Base-by-base conservation (phyloP, 1,140 invertebrate genomes). In the Diuraphis noxia region DNA sequence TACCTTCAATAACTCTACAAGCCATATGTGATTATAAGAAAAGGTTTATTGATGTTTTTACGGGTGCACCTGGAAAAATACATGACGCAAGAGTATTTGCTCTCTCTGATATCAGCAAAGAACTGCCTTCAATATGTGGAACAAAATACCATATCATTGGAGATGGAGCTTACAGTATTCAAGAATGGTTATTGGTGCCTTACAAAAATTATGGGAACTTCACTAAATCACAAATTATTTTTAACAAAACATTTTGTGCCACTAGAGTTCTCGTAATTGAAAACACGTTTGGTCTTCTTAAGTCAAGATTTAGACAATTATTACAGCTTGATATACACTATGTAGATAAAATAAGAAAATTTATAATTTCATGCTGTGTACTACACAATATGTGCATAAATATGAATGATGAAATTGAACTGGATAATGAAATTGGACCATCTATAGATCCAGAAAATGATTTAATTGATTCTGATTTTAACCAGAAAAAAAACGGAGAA, bases 181-280 rank as follows among this genome's bases (percentile, higher is more conserved):
- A 30, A 72, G 30, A 72, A 30, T 72, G 63, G 63, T 72, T 72
- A 30, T 72, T 72, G 34, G 63, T 72, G 10, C 63, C 63, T 30
- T 72, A n/a, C 63, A 72, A 72, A n/a, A 72, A 72, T 72, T 72
- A 72, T 72, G 63, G 63, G n/a, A 72, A 72, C 63, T 72, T 72
- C 25, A 72, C 63, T 72, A 30, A 72, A 72, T 25, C 25, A 72
- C 63, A 72, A 72, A 72, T 25, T 13, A 72, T n/a, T 13, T 72
- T 72, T n/a, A 72, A 72, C 30, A 72, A 72, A 72, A 72, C 63
- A 72, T 72, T 72, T 72, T 72, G 63, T 72, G 63, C 63, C 30
- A 72, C 63, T 3, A 30, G 63, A 72, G 25, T 72, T 72, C 34
- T n/a, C n/a, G n/a, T 72, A 72, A 72, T 72, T 13, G 30, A 72